Evolutionary conservation across 2,797 vertebrate species (phyloP).

Genomic region (Sebastes alutus): DNA sequence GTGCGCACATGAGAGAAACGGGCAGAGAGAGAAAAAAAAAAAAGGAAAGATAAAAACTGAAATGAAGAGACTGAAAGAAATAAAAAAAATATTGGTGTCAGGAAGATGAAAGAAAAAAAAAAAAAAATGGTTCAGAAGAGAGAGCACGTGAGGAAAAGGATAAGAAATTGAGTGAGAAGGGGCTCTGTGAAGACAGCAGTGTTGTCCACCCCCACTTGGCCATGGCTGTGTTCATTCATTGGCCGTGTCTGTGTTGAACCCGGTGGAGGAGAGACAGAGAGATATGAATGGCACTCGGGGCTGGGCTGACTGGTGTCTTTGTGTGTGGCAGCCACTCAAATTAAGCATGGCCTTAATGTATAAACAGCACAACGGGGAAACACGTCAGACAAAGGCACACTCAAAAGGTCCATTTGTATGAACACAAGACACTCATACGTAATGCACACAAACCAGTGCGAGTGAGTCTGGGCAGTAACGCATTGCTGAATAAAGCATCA

Average conservation of each 20-base stretch:
- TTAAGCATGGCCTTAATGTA: slow-evolving; percentile 56
- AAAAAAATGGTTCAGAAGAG: slow-evolving; percentile 17
- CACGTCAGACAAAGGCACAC: slow-evolving; percentile 29
- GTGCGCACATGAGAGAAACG: neutral
- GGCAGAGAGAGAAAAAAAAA: neutral
- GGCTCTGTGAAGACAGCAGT: slow-evolving; percentile 42
- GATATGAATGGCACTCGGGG: slow-evolving; percentile 58
- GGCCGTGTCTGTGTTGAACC: slow-evolving; percentile 15
- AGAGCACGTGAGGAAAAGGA: slow-evolving; percentile 30
- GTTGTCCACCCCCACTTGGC: slow-evolving; percentile 43
- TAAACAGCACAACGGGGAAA: slow-evolving; percentile 45
- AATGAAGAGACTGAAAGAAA: neutral
- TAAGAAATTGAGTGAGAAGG: slow-evolving; percentile 36
- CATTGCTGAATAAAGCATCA: neutral
- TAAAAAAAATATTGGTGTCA: neutral
- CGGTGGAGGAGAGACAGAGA: slow-evolving; percentile 27
- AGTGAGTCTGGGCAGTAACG: neutral
- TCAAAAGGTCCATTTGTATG: slow-evolving; percentile 23
- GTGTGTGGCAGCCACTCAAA: slow-evolving; percentile 60
- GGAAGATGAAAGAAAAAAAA: neutral
- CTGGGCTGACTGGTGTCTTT: slow-evolving; percentile 67
- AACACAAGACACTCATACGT: neutral
- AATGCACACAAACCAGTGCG: neutral
- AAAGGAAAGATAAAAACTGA: neutral
- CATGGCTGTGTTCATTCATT: slow-evolving; percentile 62